Evolutionary conservation across 64 coral and sea anemone genomes (phyloP).

Genomic region (Stichodactyla helianthus): DNA sequence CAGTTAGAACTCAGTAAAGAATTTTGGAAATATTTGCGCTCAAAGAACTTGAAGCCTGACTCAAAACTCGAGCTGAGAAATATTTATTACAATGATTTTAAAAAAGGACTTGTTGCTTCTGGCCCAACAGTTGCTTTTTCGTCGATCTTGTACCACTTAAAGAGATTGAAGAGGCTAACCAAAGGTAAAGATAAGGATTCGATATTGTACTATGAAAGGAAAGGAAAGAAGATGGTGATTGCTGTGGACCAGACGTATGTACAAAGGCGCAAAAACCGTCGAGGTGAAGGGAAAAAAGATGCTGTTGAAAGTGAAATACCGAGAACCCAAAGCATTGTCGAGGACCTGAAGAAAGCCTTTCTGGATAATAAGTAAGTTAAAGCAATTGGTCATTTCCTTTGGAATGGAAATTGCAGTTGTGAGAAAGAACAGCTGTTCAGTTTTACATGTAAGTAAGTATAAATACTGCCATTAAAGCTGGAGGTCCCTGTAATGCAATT

Average conservation of each 20-base stretch:
- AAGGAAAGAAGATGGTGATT: constrained; percentile 41
- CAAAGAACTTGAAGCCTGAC: constrained; percentile 15
- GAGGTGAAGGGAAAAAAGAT: constrained; percentile 9
- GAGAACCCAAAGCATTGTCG: not conserved
- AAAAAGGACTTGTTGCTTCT: constrained; percentile 10
- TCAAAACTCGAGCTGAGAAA: constrained; percentile 39
- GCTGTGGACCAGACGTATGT: constrained; percentile 55
- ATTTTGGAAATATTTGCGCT: constrained; percentile 44
- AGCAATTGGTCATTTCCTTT: too few species aligned
- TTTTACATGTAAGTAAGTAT: too few species aligned
- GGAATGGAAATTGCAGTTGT: too few species aligned
- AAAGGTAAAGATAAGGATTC: constrained; percentile 42
- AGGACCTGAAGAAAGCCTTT: constrained; percentile 41
- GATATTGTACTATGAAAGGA: constrained; percentile 52
- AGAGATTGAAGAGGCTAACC: constrained; percentile 42
- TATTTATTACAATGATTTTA: constrained; percentile 50
- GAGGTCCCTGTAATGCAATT: too few species aligned
- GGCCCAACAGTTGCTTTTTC: constrained; percentile 39
- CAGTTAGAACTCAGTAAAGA: constrained; percentile 30
- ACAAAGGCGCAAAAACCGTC: constrained; percentile 27
- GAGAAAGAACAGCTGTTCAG: too few species aligned
- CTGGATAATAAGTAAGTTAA: constrained; percentile 37
- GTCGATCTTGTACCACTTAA: constrained; percentile 34
- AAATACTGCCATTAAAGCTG: too few species aligned
- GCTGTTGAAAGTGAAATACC: constrained; percentile 13